phyloP scores from a whole-genome alignment of 2,797 vertebrate species.

The Psittacula echo region DNA sequence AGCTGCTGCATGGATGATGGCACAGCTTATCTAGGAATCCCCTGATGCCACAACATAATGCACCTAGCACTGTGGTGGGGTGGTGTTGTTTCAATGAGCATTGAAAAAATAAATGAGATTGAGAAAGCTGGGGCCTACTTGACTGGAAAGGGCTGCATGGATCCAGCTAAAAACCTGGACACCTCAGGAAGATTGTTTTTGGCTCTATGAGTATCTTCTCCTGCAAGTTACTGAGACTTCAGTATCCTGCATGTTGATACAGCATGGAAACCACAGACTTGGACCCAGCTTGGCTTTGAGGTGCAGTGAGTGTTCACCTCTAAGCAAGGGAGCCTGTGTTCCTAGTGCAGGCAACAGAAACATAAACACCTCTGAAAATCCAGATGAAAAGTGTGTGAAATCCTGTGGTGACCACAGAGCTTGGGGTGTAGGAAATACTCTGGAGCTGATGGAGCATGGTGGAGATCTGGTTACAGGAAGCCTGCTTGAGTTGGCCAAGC shows the following conservation, averaged over 20 bases:
- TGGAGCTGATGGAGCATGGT: neutral
- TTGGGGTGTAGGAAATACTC: neutral
- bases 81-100: neutral
- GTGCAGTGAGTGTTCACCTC: neutral
- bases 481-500: neutral
- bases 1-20: fast-evolving
- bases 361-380: neutral
- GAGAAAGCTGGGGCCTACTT: neutral
- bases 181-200: neutral
- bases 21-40: neutral
- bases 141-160: neutral
- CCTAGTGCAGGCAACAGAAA: neutral
- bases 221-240: neutral
- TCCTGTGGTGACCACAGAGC: neutral
- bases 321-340: neutral
- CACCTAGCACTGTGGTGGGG: fast-evolving
- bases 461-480: neutral
- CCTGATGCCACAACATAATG: neutral
- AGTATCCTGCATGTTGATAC: neutral
- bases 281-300: neutral
- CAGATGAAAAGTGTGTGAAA: neutral
- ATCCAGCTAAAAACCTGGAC: neutral
- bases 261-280: neutral
- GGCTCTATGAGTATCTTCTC: neutral
- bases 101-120: neutral